Conservation (phyloP, 2,797 vertebrate species). For the Chaenodraco wilsoni region DNA sequence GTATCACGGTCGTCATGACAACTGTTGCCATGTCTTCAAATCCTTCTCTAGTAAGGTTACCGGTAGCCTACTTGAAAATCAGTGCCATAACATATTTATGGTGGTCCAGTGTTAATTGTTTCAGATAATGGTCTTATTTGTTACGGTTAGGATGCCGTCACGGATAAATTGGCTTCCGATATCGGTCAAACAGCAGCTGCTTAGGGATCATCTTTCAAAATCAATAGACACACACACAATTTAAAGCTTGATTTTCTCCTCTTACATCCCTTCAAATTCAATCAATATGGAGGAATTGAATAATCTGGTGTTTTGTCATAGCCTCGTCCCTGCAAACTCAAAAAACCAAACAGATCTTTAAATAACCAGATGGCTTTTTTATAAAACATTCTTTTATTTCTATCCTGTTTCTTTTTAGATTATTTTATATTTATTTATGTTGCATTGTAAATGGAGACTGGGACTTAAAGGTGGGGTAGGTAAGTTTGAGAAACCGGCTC, state of each 20-base stretch:
- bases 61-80: too few species aligned
- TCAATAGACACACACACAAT: neutral
- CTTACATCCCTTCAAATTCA: neutral
- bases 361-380: too few species aligned
- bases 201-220: neutral
- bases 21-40: neutral
- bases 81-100: neutral
- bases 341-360: too few species aligned
- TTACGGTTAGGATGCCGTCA: neutral
- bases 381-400: neutral
- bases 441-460: too few species aligned
- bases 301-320: neutral
- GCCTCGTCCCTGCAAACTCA: too few species aligned
- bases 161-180: neutral
- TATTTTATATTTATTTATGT: neutral
- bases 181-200: neutral
- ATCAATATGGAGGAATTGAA: neutral
- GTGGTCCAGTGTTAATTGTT: rapidly evolving
- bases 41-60: too few species aligned
- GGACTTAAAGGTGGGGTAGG: too few species aligned
- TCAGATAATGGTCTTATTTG: neutral
- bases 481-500: too few species aligned
- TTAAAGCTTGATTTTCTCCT: neutral
- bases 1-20: conserved; percentile 34
- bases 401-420: neutral